phyloP scores from a whole-genome alignment of 2,797 vertebrate genomes.

The Urophycis tenuis region DNA sequence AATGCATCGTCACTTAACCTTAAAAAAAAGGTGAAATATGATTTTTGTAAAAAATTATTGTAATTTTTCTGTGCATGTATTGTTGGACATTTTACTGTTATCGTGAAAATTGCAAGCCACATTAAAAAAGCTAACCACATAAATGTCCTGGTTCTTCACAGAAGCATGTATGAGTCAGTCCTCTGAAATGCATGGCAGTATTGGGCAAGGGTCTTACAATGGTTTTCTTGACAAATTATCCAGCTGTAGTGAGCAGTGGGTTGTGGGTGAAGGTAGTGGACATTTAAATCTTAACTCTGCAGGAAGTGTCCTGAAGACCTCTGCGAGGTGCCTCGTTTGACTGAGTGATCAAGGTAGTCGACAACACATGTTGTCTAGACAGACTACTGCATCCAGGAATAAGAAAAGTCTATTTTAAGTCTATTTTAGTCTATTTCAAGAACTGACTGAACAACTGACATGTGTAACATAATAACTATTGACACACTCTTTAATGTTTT shows the following conservation, averaged over 20 bases:
- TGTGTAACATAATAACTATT: not conserved
- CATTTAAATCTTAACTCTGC: constrained; percentile 31
- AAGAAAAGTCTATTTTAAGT: constrained; percentile 4
- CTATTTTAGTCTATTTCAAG: not conserved
- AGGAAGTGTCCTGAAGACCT: constrained; percentile 37
- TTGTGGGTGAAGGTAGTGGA: constrained; percentile 56
- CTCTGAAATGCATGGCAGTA: not conserved
- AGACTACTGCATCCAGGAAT: constrained; percentile 11
- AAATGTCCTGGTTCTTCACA: not conserved
- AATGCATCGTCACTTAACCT: too few species aligned
- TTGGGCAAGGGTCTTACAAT: not conserved
- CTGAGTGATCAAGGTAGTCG: constrained; percentile 38
- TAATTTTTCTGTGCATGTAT: not conserved
- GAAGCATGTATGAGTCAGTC: not conserved
- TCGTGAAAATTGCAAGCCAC: too few species aligned
- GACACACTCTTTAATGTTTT: not conserved
- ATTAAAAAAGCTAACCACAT: not conserved
- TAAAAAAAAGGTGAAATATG: too few species aligned
- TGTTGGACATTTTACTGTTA: not conserved
- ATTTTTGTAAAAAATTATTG: not conserved
- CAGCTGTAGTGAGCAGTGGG: constrained; percentile 42
- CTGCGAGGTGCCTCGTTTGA: constrained; percentile 39
- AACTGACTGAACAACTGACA: not conserved
- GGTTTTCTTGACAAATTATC: constrained; percentile 36
- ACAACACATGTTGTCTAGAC: constrained; percentile 50